Evolutionary conservation across 2,888 invertebrate genomes (phyloP).

Genomic region (Fissipunctia ypsillon): DNA sequence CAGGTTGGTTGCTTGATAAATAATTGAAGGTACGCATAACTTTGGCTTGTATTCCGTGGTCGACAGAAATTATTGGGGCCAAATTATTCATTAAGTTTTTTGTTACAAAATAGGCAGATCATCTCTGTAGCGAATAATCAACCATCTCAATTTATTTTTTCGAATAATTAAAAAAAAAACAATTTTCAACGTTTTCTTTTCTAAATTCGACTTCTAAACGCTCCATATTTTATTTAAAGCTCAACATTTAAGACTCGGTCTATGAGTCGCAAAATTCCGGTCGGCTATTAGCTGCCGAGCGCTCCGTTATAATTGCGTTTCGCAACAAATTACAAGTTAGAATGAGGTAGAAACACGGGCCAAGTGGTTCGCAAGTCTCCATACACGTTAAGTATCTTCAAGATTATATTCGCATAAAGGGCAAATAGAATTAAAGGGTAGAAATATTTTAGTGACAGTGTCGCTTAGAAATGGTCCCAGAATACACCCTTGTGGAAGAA

Average conservation of each 20-base stretch:
- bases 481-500: slow-evolving; percentile 3
- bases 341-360: slow-evolving; percentile 76
- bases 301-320: slow-evolving; percentile 84
- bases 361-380: slow-evolving; percentile 74
- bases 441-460: slow-evolving; percentile 15
- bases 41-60: slow-evolving; percentile 20
- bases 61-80: slow-evolving; percentile 27
- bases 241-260: slow-evolving; percentile 56
- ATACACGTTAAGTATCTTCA: slow-evolving; percentile 59
- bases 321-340: slow-evolving; percentile 87
- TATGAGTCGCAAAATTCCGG: slow-evolving; percentile 67
- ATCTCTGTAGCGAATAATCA: not conserved
- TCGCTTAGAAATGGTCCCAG: not conserved
- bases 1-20: slow-evolving; percentile 55
- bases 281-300: slow-evolving; percentile 79
- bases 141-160: not conserved
- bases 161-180: not conserved
- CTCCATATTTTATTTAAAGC: slow-evolving; percentile 66
- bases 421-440: slow-evolving; percentile 27
- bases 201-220: slow-evolving; percentile 45
- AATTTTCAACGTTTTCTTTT: slow-evolving; percentile 24
- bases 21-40: slow-evolving; percentile 54
- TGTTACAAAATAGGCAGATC: not conserved
- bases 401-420: slow-evolving; percentile 50
- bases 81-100: slow-evolving; percentile 13